These are phyloP conservation scores for Oceanites oceanicus DNA, from an alignment of 2,113 vertebrate genomes.

Conservation along the genomic window DNA sequence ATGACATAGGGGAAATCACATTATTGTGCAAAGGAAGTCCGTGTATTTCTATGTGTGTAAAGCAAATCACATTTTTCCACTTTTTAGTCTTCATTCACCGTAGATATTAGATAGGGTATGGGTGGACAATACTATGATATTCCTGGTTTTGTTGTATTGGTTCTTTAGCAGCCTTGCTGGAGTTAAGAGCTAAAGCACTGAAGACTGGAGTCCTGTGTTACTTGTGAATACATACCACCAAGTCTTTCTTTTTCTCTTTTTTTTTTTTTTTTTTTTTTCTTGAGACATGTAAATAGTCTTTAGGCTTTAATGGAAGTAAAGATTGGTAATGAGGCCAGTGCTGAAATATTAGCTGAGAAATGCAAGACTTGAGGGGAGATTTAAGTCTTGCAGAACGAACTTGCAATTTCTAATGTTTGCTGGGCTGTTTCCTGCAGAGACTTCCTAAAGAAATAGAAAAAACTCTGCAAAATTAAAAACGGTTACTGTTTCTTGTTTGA, in stretches of 20 bases:
- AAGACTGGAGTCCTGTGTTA: not conserved
- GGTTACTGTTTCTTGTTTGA: not conserved
- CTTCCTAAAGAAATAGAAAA: not conserved
- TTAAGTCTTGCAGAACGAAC: not conserved
- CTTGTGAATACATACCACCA: not conserved
- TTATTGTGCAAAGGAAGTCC: not conserved
- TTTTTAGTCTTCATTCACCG: not conserved
- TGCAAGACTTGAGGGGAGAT: not conserved
- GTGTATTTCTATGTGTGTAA: not conserved
- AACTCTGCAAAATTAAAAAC: not conserved
- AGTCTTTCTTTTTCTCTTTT: not conserved
- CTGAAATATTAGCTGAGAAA: slow-evolving; percentile 16
- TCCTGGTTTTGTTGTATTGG: not conserved
- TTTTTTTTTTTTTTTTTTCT: not conserved
- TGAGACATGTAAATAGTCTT: not conserved
- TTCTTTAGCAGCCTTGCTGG: not conserved
- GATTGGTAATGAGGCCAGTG: not conserved
- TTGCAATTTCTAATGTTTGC: not conserved
- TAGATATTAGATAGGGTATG: not conserved
- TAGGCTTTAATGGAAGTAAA: not conserved
- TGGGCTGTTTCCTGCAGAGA: not conserved
- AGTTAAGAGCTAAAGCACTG: not conserved
- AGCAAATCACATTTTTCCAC: not conserved
- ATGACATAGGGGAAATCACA: not conserved
- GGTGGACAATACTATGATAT: not conserved